Conservation (phyloP, 2,113 vertebrate genomes). For the Aptenodytes patagonicus region DNA sequence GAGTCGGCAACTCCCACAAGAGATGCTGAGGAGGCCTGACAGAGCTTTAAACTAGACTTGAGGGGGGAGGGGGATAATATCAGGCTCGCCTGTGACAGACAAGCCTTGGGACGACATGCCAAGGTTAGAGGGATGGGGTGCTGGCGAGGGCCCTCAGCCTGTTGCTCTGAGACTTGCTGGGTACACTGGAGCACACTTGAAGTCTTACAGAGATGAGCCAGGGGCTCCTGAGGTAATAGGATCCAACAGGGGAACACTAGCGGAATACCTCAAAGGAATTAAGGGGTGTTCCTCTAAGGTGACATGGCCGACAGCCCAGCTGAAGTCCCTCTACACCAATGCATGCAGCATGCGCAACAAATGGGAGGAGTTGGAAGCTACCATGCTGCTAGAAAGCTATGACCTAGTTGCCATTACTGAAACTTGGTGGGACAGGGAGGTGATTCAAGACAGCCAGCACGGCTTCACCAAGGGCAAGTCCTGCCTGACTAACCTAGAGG, state of each 20-base stretch:
- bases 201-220: neutral
- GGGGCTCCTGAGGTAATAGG: neutral
- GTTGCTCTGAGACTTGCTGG: neutral
- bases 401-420: neutral
- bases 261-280: neutral
- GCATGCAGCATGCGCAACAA: neutral
- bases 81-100: neutral
- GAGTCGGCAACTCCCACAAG: fast-evolving
- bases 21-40: neutral
- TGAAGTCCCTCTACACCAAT: neutral
- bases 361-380: neutral
- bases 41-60: neutral
- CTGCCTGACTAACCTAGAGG: neutral
- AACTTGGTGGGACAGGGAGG: neutral
- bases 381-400: neutral
- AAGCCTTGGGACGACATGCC: neutral
- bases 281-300: neutral
- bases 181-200: neutral
- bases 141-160: neutral
- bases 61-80: neutral
- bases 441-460: too few species aligned
- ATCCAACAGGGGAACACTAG: neutral
- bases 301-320: too few species aligned
- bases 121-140: neutral
- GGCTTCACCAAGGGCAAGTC: neutral